phyloP scores from a whole-genome alignment of 2,888 invertebrate genomes.

The Panzeria rudis region DNA sequence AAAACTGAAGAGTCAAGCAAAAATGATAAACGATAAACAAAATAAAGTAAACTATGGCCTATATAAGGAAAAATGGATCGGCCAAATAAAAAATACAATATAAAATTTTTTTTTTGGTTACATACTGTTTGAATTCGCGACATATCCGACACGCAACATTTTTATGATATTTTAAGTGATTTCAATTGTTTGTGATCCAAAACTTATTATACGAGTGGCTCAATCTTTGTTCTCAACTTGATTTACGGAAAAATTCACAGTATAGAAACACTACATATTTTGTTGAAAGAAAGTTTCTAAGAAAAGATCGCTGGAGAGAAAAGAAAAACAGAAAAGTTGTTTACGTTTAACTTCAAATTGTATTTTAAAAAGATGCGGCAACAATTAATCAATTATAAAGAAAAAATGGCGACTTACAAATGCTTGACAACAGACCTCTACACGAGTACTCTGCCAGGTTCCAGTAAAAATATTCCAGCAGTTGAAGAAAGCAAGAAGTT shows the following conservation, averaged over 20 bases:
- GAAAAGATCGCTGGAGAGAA: slow-evolving; percentile 13
- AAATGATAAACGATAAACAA: slow-evolving; percentile 14
- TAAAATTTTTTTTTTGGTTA: slow-evolving; percentile 46
- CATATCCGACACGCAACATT: slow-evolving; percentile 70
- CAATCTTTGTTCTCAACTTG: not conserved
- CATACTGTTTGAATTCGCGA: slow-evolving; percentile 53
- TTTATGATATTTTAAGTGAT: slow-evolving; percentile 63
- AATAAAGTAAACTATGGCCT: slow-evolving; percentile 40
- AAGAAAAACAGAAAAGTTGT: slow-evolving; percentile 28
- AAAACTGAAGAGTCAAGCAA: slow-evolving; percentile 2
- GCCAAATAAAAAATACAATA: slow-evolving; percentile 28
- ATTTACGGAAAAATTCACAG: slow-evolving; percentile 11
- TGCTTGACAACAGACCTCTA: slow-evolving; percentile 45
- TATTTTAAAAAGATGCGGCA: slow-evolving; percentile 44
- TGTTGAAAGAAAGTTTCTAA: slow-evolving; percentile 43
- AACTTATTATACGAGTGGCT: not conserved
- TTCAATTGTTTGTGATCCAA: slow-evolving; percentile 43
- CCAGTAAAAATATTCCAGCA: not conserved
- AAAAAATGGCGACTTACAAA: slow-evolving; percentile 60
- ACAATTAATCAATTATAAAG: slow-evolving; percentile 64
- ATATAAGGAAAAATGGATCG: slow-evolving; percentile 64
- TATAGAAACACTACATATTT: not conserved
- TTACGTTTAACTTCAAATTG: slow-evolving; percentile 33
- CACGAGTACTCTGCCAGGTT: not conserved
- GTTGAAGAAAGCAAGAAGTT: slow-evolving; percentile 1